Evolutionary conservation across 2,797 vertebrate genomes (phyloP), one percentile per base, ranked within the genome.

Genomic region (Gila robusta): DNA sequence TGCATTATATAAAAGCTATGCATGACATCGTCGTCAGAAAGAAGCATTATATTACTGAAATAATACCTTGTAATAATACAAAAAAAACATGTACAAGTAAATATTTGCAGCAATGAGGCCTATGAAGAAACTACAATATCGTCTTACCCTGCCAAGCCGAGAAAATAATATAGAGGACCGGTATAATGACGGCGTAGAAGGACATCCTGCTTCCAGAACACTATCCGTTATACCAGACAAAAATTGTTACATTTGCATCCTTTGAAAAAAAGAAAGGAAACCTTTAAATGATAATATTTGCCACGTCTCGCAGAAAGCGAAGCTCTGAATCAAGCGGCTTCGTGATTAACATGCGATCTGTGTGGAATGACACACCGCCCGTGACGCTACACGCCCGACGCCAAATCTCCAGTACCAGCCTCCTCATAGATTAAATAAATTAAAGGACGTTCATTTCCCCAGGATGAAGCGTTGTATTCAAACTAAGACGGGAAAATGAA

Each of bases 81-180:
- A 44, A 16, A 47, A 44, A 49, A 70, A 71, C 9, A 62, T 19
- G 6, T 49, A 21, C 17, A 14, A 44, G 23, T 72, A 28, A 19
- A 59, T 44, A 39, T 59, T 21, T 4, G 69, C 37, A n/a, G 37
- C 39, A 52, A 21, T 47, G 88, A 86, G 93, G 94, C 94, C 94
- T 91, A 86, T 73, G n/a, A 14, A 69, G 3, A 59, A 78, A 83
- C 62, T 47, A 81, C 52, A 88, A 79, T 64, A 23, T 76, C 39
- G 84, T 92, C 95, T 95, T 93, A 96, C 95, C 95, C 74, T 67
- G 93, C 90, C 92, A 92, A 35, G 91, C 71, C 91, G 90, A 91
- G 89, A 95, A 92, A 89, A 94, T 86, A 84, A 94, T 6, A 88
- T 89, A 72, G 64, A 95, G 88, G 89, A 94, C 72, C 90, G 91